Evolutionary conservation across 2,888 invertebrate species (phyloP), one percentile per base, ranked within the genome.

Genomic region (Cenopis cana): DNA sequence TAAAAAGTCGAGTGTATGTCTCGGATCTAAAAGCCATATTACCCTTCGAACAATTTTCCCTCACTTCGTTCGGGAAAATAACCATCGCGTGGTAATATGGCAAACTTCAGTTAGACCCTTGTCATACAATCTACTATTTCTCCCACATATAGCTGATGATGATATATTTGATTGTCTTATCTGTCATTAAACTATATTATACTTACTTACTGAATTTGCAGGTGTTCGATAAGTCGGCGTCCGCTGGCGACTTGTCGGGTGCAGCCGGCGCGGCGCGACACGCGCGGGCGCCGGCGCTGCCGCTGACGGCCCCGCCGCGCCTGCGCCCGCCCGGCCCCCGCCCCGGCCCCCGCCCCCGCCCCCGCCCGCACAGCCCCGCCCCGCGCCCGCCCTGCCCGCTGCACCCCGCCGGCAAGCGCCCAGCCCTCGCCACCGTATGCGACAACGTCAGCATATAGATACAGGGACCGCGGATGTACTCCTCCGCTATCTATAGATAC

Each of bases 201-300:
- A n/a, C n/a, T n/a, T n/a, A n/a, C n/a, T n/a, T n/a, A n/a, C n/a
- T n/a, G n/a, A n/a, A n/a, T n/a, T 54, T 38, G 0, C 24, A 64
- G 64, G 88, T 93, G 76, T 92, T 90, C 85, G 91, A 91, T 80
- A 91, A 90, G 81, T 83, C 89, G 1, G 86, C 87, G 2, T 84
- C 85, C 24, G 81, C 82, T 17, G 82, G 82, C 59, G 87, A 89
- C 79, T 76, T 86, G 74, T 78, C 85, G 14, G 85, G 86, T 69
- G 70, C 49, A 11, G 62, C 74, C n/a, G 70, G 61, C 24, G 66
- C 74, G 20, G 20, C 74, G 69, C 76, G 77, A 33, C 75, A 72
- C 77, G 73, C 74, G 73, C 75, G 68, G 74, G 14, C 80, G 80
- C 62, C 78, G 81, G 0, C 91, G 90, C 2, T 90, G 92, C 74